Evolutionary conservation across 2,113 vertebrate genomes (phyloP).

Genomic region (Brachypteracias leptosomus): DNA sequence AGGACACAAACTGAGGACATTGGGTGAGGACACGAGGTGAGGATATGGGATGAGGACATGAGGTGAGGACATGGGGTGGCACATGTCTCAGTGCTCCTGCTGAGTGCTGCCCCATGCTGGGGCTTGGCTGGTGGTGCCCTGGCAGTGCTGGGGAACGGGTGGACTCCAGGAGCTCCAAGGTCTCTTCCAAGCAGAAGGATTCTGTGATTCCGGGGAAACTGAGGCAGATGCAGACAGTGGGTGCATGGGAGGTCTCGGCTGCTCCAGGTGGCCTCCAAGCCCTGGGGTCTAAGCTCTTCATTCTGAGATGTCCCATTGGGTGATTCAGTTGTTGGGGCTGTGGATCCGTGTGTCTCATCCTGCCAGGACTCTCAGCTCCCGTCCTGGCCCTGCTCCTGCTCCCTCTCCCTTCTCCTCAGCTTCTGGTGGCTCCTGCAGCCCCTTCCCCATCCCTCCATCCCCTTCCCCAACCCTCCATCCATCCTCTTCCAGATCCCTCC

Average conservation of each 20-base stretch:
- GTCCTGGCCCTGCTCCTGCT: too few relatives aligned
- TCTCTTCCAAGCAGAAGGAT: too few relatives aligned
- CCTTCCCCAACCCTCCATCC: background rate
- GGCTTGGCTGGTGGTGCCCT: background rate
- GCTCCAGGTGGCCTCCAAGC: background rate
- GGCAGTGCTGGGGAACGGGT: too few relatives aligned
- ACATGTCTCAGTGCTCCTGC: background rate
- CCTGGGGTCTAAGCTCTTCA: rapidly evolving
- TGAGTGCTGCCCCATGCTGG: background rate
- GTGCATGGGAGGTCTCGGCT: background rate
- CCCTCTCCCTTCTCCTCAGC: too few relatives aligned
- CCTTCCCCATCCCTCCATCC: background rate
- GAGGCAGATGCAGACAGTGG: background rate
- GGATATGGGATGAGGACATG: background rate
- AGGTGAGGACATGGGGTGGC: background rate
- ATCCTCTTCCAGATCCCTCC: background rate
- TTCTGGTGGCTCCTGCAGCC: background rate
- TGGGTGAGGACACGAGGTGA: background rate
- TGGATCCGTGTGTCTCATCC: too few relatives aligned
- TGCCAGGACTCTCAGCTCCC: too few relatives aligned
- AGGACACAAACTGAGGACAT: background rate
- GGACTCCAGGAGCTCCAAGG: too few relatives aligned
- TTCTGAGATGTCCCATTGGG: too few relatives aligned
- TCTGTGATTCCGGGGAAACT: background rate
- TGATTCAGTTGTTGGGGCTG: too few relatives aligned